Conservation (phyloP, 2,113 vertebrate genomes). For the Poeciliopsis turrubarensis region DNA sequence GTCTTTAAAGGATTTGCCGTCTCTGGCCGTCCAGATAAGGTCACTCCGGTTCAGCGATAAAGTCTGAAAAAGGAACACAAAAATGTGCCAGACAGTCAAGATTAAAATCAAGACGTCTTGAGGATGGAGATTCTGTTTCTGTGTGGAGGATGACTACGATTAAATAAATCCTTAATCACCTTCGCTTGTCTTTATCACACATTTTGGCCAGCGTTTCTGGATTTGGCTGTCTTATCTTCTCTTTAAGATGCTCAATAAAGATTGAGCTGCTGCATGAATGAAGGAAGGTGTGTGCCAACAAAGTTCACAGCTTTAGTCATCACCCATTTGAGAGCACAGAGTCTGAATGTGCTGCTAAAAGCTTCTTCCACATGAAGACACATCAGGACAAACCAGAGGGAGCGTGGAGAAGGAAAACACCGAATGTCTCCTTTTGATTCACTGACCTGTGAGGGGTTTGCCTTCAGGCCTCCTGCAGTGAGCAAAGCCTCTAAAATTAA, state of each 20-base stretch:
- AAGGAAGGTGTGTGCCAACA: not conserved
- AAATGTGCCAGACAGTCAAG: not conserved
- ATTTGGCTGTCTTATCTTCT: not conserved
- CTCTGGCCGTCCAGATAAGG: not conserved
- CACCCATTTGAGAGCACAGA: not conserved
- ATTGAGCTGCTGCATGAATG: not conserved
- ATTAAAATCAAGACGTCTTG: no score
- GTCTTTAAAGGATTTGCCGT: not conserved
- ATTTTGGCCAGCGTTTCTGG: not conserved
- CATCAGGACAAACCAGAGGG: not conserved
- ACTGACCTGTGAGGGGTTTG: not conserved
- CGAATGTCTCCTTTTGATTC: not conserved
- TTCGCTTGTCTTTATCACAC: not conserved
- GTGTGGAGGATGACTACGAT: no score
- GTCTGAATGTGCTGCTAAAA: conserved; percentile 8
- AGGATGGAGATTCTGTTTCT: no score
- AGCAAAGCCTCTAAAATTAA: not conserved
- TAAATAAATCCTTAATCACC: not conserved
- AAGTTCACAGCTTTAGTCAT: not conserved
- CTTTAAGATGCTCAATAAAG: not conserved
- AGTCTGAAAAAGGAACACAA: not conserved
- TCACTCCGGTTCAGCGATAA: not conserved
- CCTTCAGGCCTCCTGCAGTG: not conserved
- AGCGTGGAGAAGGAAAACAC: not conserved
- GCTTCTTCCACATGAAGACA: conserved; percentile 9